Percentiles rank a stretch among this genome's conserved stretches.
These are phyloP conservation scores for Dolichopus griseipennis DNA, from an alignment of 2,888 invertebrate genomes.

Conservation along the genomic window DNA sequence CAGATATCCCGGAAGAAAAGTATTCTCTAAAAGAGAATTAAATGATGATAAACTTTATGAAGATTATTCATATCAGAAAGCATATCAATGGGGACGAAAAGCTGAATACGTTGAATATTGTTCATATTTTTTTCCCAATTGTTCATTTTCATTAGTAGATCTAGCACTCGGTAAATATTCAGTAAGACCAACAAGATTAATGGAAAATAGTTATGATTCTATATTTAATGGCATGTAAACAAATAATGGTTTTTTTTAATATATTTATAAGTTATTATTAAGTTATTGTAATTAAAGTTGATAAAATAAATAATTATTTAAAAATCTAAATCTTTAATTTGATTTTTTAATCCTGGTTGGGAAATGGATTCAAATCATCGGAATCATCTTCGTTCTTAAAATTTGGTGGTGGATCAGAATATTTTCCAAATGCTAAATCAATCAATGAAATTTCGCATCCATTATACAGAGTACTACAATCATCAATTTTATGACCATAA, in stretches of 20 bases:
- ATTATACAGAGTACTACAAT: conserved; percentile 50
- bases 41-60: conserved; percentile 23
- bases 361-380: no score
- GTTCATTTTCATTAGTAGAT: conserved; percentile 64
- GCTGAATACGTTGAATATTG: conserved; percentile 46
- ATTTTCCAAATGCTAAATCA: conserved; percentile 59
- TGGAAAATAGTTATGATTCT: background rate
- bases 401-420: conserved; percentile 32
- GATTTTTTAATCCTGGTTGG: no score
- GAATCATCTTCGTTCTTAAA: conserved; percentile 15
- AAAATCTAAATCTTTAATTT: no score
- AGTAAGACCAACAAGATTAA: conserved; percentile 24
- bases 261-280: no score
- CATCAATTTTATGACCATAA: conserved; percentile 39
- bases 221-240: no score
- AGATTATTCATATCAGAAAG: conserved; percentile 55
- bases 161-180: conserved; percentile 53
- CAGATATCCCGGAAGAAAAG: background rate
- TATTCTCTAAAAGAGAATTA: background rate
- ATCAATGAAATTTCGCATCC: conserved; percentile 62
- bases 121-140: conserved; percentile 48
- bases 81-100: conserved; percentile 49
- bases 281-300: no score
- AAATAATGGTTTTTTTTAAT: no score
- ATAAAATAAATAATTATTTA: no score